Conservation (phyloP, 2,888 invertebrate species). For the Nomada ruficornis region DNA sequence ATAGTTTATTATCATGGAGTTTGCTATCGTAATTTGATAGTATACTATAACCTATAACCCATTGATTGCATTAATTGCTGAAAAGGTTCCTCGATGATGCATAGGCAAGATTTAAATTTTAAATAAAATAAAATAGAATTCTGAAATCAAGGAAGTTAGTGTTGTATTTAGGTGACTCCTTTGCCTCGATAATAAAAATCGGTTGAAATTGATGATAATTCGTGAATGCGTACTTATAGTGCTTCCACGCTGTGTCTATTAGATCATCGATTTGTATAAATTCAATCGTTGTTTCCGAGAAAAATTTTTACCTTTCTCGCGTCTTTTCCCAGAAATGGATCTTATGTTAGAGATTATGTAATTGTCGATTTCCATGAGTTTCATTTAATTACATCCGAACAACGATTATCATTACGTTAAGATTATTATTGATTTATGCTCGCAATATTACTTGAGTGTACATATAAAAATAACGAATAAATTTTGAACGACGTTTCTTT, state of each 20-base stretch:
- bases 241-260: background rate
- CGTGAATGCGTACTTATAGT: background rate
- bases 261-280: constrained; percentile 14
- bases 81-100: too few species aligned
- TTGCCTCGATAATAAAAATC: background rate
- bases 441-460: background rate
- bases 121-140: too few species aligned
- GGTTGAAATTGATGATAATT: background rate
- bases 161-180: background rate
- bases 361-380: background rate
- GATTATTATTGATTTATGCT: too few species aligned
- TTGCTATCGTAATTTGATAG: too few species aligned
- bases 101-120: too few species aligned
- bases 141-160: background rate
- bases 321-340: constrained; percentile 6
- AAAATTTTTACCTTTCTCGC: background rate
- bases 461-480: background rate
- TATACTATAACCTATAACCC: too few species aligned
- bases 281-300: constrained; percentile 3
- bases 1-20: too few species aligned
- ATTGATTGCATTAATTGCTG: too few species aligned
- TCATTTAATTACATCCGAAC: background rate
- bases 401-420: background rate
- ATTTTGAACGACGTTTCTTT: background rate
- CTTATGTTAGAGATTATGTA: background rate